A percentile compares a stretch with the other conserved stretches of the same genome.
phyloP scores from a whole-genome alignment of 2,797 vertebrate species.

The Esox masquinongy region DNA sequence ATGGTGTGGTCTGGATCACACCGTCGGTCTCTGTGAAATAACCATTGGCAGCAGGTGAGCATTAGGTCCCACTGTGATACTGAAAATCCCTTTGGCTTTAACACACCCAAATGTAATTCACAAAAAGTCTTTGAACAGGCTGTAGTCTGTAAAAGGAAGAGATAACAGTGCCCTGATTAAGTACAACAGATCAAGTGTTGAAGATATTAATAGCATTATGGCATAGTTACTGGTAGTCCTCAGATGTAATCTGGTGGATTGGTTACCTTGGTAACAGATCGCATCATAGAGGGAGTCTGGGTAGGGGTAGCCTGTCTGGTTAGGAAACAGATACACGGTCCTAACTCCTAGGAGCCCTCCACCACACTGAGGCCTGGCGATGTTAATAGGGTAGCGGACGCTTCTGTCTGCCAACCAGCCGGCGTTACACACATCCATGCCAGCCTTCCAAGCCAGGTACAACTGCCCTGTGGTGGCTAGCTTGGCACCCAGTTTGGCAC shows the following conservation, averaged over 20 bases:
- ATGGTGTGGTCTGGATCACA: slow-evolving; percentile 52
- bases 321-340: slow-evolving; percentile 86
- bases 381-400: slow-evolving; percentile 93
- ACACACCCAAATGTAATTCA: background rate
- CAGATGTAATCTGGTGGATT: too few species aligned
- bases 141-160: too few species aligned
- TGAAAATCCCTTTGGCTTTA: background rate
- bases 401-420: slow-evolving; percentile 94
- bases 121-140: background rate
- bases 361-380: slow-evolving; percentile 89
- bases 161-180: too few species aligned
- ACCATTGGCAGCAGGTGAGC: background rate
- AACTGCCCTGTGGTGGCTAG: slow-evolving; percentile 93
- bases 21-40: slow-evolving; percentile 52
- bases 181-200: too few species aligned
- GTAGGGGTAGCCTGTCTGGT: slow-evolving; percentile 94
- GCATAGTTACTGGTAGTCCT: too few species aligned
- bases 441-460: slow-evolving; percentile 90
- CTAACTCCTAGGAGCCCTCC: slow-evolving; percentile 91
- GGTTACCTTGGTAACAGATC: slow-evolving; percentile 88
- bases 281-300: slow-evolving; percentile 88
- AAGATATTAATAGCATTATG: too few species aligned
- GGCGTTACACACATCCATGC: slow-evolving; percentile 94
- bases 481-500: slow-evolving; percentile 83
- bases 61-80: background rate